Evolutionary conservation across 2,888 invertebrate species (phyloP), one percentile per base, ranked within the genome.

Genomic region (Furcula furcula): DNA sequence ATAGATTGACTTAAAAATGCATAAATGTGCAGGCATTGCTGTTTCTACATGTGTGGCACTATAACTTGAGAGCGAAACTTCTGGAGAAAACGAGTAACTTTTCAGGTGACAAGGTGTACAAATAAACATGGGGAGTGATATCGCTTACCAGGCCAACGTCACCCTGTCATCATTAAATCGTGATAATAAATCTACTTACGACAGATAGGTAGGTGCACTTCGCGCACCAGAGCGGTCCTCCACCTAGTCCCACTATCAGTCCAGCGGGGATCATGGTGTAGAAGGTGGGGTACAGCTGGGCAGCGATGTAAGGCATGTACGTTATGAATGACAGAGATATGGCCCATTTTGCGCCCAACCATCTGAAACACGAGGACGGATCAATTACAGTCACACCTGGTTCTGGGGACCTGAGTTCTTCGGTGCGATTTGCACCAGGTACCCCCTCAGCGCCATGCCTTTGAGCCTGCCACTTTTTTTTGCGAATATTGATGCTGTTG

Each of bases 181-280:
- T n/a, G n/a, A n/a, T n/a, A n/a, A n/a, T n/a, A 20, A 7, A 10
- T 19, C 19, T 5, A 61, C 85, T 73, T 40, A 88, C 91, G 72
- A 92, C 90, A 31, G 93, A 92, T 5, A 94, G 73, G 57, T 94
- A 94, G 0, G 92, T 92, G 63, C 94, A 94, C 62, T 94, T 93
- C 18, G 93, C 91, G 18, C 93, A 92, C 94, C 94, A 94, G 13
- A 94, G 79, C 66, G 62, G 93, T 52, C 64, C 93, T 0, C 92
- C 93, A 0, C 92, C 93, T 2, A 93, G 56, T 0, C 94, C 94
- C 0, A 93, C 88, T 16, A 93, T 68, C 10, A 93, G 76, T 0
- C 92, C 92, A 0, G 92, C 91, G 0, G 92, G 92, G 23, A 92
- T 90, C 57, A 92, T 61, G 1, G 93, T 92, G 56, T 84, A 91